Conservation (phyloP, 2,113 vertebrate species). For the Amphilophus citrinellus region DNA sequence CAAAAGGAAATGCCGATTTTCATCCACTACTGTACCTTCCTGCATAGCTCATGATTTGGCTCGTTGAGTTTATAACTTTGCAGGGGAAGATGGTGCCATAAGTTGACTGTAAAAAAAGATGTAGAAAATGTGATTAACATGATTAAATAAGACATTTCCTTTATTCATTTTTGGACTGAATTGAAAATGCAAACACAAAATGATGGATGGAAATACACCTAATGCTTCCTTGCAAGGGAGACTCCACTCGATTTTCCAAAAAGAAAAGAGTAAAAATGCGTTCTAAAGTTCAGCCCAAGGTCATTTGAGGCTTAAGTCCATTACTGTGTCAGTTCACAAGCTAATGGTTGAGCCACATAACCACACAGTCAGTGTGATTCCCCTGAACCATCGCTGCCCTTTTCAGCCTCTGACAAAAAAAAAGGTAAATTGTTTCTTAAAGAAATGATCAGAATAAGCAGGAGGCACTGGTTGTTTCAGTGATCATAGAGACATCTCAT, state of each 20-base stretch:
- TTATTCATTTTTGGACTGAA: not conserved
- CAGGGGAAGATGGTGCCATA: not conserved
- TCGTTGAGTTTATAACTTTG: not conserved
- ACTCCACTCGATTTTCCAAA: not conserved
- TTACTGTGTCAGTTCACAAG: not conserved
- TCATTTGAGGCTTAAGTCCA: not conserved
- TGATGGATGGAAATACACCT: not conserved
- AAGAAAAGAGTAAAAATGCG: not conserved
- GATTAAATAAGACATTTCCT: not conserved
- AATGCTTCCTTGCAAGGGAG: not conserved
- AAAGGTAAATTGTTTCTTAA: too few species aligned
- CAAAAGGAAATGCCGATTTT: conserved; percentile 2
- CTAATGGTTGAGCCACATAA: not conserved
- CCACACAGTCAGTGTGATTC: not conserved
- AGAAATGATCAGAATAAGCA: not conserved
- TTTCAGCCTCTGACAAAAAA: not conserved
- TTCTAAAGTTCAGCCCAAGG: not conserved
- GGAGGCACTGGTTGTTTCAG: not conserved
- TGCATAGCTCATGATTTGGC: not conserved
- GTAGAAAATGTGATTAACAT: not conserved
- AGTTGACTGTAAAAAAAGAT: not conserved
- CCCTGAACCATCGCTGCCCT: not conserved
- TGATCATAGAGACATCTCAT: not conserved
- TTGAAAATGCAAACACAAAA: not conserved
- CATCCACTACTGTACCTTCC: not conserved